Conservation (phyloP, 2,888 invertebrate genomes). For the Andrena fulva region DNA sequence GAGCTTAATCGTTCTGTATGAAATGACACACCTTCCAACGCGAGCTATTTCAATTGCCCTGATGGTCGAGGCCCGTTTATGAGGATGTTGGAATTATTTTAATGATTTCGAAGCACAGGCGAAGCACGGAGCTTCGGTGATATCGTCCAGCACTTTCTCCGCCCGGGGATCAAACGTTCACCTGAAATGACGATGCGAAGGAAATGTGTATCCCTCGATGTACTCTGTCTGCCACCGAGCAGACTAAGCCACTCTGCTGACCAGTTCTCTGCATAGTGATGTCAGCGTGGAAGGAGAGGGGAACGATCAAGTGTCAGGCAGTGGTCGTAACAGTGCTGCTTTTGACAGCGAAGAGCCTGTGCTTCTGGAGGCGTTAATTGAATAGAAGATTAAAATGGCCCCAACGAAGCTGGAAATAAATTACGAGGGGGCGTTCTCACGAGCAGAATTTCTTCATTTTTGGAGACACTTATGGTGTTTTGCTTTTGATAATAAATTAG, state of each 20-base stretch:
- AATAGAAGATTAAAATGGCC: background rate
- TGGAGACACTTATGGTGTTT: too few species aligned
- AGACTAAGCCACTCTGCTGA: slow-evolving; percentile 61
- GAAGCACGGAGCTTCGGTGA: background rate
- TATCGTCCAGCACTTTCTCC: slow-evolving; percentile 3
- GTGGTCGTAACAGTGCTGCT: slow-evolving; percentile 16
- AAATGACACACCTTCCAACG: background rate
- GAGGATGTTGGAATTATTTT: background rate
- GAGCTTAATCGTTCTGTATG: background rate
- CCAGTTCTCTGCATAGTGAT: slow-evolving; percentile 61
- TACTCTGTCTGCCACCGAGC: slow-evolving; percentile 50
- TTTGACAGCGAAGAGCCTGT: background rate
- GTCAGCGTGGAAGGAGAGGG: slow-evolving; percentile 55
- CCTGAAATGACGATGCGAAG: slow-evolving; percentile 11
- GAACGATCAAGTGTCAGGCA: slow-evolving; percentile 56
- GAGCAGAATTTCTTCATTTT: background rate
- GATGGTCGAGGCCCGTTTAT: background rate
- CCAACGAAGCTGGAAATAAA: background rate
- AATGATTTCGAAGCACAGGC: background rate
- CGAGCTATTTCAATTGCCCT: background rate
- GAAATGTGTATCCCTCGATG: slow-evolving; percentile 41
- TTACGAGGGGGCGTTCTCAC: slow-evolving; percentile 1
- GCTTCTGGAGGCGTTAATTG: slow-evolving; percentile 10
- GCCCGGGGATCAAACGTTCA: background rate
- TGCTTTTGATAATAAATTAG: too few species aligned